Conservation (phyloP, 2,888 invertebrate genomes). For the Clistopyga incitator region DNA sequence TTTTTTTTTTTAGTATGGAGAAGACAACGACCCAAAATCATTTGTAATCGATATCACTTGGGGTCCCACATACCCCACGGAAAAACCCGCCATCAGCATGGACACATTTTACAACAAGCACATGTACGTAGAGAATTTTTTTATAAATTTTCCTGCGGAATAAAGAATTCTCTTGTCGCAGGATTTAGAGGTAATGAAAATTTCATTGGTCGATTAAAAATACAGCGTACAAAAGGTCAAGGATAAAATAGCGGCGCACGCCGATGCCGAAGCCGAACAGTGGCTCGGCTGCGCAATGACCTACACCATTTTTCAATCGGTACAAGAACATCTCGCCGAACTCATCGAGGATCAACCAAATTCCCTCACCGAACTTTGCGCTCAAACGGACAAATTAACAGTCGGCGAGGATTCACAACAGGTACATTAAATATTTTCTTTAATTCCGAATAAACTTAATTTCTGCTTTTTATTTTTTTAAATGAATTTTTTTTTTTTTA, state of each 20-base stretch:
- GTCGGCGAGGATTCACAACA: constrained; percentile 85
- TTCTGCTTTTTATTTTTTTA: no score
- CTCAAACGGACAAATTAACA: constrained; percentile 86
- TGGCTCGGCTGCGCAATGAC: constrained; percentile 97
- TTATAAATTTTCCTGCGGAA: constrained; percentile 12
- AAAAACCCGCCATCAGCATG: constrained; percentile 92
- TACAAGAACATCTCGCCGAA: constrained; percentile 92
- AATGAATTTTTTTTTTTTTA: no score
- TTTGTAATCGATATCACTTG: constrained; percentile 95
- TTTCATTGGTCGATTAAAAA: constrained; percentile 38
- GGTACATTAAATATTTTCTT: constrained; percentile 69
- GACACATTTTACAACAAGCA: constrained; percentile 97
- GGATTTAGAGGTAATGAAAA: constrained; percentile 26
- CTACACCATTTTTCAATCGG: constrained; percentile 95
- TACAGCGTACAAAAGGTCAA: constrained; percentile 89
- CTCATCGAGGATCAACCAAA: constrained; percentile 91
- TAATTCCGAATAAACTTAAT: no score
- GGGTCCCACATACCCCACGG: constrained; percentile 94
- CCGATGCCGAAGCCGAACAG: constrained; percentile 91
- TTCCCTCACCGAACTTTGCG: constrained; percentile 83
- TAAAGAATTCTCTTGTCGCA: constrained; percentile 16
- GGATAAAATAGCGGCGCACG: constrained; percentile 87
- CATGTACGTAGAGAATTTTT: constrained; percentile 91
- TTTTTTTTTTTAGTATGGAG: constrained; percentile 89
- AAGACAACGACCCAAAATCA: constrained; percentile 91